Conservation (phyloP, 2,113 vertebrate genomes). For the Seriola aureovittata region DNA sequence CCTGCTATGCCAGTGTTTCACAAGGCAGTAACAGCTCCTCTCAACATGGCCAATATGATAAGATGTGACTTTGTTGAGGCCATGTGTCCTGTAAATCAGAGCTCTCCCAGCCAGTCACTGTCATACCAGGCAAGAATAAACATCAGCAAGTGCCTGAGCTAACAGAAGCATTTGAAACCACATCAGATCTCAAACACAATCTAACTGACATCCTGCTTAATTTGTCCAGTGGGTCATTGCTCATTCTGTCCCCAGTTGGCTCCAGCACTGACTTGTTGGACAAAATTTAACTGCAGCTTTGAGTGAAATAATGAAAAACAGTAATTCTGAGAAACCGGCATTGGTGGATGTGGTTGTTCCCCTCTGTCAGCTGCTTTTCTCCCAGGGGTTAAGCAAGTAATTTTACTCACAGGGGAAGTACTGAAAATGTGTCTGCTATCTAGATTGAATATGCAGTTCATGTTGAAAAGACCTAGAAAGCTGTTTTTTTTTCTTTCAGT, state of each 20-base stretch:
- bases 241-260: slow-evolving; percentile 12
- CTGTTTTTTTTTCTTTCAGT: neutral
- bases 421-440: too few relatives aligned
- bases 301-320: neutral
- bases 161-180: slow-evolving; percentile 26
- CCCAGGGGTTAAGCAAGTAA: too few relatives aligned
- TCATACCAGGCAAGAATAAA: slow-evolving; percentile 14
- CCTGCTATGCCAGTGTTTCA: neutral
- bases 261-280: slow-evolving; percentile 6
- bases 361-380: neutral
- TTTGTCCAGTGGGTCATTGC: slow-evolving; percentile 14
- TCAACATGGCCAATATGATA: neutral
- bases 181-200: slow-evolving; percentile 24
- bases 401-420: neutral
- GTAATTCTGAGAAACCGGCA: neutral
- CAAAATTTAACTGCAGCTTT: slow-evolving; percentile 6
- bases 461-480: neutral
- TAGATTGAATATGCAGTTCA: neutral
- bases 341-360: neutral
- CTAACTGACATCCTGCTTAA: neutral
- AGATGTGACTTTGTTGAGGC: neutral
- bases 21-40: neutral
- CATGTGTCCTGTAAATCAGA: neutral
- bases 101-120: neutral
- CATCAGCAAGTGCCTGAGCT: slow-evolving; percentile 15